Base-by-base conservation (phyloP, 2,113 vertebrate genomes). In the Psilopsiagon aurifrons region DNA sequence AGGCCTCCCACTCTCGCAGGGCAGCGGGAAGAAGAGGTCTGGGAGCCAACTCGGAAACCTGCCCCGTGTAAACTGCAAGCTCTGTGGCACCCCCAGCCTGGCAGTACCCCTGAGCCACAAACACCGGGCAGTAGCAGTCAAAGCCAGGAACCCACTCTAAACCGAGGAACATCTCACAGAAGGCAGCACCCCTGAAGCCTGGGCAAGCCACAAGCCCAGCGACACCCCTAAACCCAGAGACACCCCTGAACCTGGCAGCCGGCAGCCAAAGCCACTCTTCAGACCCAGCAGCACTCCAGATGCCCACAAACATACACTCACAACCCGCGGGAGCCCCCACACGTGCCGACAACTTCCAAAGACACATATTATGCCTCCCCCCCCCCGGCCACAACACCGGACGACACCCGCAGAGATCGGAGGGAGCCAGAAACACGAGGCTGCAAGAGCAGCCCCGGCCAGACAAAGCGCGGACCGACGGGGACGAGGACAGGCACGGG, bases 381-480 rank as follows among this genome's bases (percentile, higher is more conserved):
- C 13, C n/a, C 46, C 4, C 23, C 22, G 47, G 24, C 49, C 49
- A 25, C 33, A n/a, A 2, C 37, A 29, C 37, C 33, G 28, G 43
- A 13, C 12, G 43, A 29, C 44, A 9, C 17, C 22, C 23, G 41
- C 63, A 11, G 35, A 39, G 37, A 9, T 43, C 8, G 44, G 55
- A 55, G 28, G 35, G 6, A 22, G 14, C 46, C 63, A 25, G 18
- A 22, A 9, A 15, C 13, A n/a, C 23, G n/a, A 20, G 5, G 25
- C 11, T 3, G 14, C 27, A 51, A 11, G 7, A 11, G 4, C 31
- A n/a, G 33, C 16, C 27, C 5, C 5, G 9, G 14, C 27, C 9
- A 9, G 27, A 22, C 4, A 12, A 7, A 6, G 27, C 1, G 11
- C 11, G 9, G 14, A 3, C 17, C 51, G 14, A 11, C 29, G 29